Base-by-base conservation (phyloP, 2,888 invertebrate species). In the Elysia crispata region DNA sequence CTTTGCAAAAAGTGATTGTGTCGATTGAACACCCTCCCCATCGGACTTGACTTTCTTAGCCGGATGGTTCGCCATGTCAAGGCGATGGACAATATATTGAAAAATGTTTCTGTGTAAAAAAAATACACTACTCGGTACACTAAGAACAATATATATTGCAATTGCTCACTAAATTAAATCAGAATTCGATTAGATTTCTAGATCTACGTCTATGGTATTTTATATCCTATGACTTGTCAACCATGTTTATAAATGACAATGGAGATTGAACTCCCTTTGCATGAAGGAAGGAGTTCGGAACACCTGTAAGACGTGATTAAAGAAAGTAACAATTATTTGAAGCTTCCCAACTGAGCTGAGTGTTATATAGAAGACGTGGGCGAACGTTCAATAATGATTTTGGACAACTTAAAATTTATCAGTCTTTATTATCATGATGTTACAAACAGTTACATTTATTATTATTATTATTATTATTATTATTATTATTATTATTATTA, bases 1-100 rank as follows among this genome's bases (percentile, higher is more conserved):
- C 64, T 82, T 82, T 18, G 80, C 77, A 11, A 82, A 57, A 33
- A 82, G 69, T 30, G 82, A 74, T 28, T 70, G 77, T 18, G 6
- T 25, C 15, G 70, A 20, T 20, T 69, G 60, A 18, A 20, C 49
- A n/a, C 66, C 70, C 20, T 77, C 72, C 31, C n/a, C 13, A 23
- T 31, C 60, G 50, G 30, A 1, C 41, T 77, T 77, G 11, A 41
- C 28, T 33, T 77, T 77, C 33, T 77, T 77, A 18, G 28, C 15
- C 1, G 69, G 54, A n/a, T 64, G 76, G 41, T 25, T 64, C 1
- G 64, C 76, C 76, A 76, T 76, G 62, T 5, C 3, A 28, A 25
- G 25, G 3, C 15, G 3, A 60, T 60, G n/a, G 18, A 18, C 13
- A 18, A 54, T 54, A 54, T 13, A 54, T 54, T 18, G 13, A 54